These are phyloP conservation scores for Entomyzon cyanotis DNA, from an alignment of 2,113 vertebrate genomes.

Conservation along the genomic window DNA sequence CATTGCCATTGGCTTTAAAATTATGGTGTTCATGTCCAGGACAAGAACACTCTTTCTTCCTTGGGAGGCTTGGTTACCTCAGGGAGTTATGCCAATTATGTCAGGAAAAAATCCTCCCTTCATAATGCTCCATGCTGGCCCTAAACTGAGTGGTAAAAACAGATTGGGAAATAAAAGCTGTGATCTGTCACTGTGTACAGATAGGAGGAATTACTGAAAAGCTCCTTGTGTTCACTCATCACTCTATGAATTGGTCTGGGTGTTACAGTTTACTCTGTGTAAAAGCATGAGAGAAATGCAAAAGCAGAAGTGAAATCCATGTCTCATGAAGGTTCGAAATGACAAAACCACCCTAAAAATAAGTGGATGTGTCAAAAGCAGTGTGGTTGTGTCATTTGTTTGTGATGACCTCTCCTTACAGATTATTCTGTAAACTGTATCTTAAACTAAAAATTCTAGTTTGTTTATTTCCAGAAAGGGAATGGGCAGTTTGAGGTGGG, in stretches of 20 bases:
- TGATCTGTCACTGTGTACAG: neutral
- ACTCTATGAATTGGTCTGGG: neutral
- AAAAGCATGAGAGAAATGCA: neutral
- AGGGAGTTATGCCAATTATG: neutral
- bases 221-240: neutral
- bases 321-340: neutral
- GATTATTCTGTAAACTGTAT: neutral
- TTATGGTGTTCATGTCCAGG: neutral
- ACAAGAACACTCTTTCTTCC: neutral
- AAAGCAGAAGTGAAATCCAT: slow-evolving; percentile 23
- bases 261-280: neutral
- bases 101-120: neutral
- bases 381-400: neutral
- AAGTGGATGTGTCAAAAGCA: neutral
- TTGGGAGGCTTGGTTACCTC: neutral
- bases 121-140: neutral
- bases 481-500: neutral
- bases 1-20: neutral
- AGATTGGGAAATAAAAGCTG: neutral
- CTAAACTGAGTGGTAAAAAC: neutral
- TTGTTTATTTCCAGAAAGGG: neutral
- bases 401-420: neutral
- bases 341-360: neutral
- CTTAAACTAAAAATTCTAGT: neutral
- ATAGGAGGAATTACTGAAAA: slow-evolving; percentile 2